Evolutionary conservation across 2,888 invertebrate genomes (phyloP).

Genomic region (Melolontha melolontha): DNA sequence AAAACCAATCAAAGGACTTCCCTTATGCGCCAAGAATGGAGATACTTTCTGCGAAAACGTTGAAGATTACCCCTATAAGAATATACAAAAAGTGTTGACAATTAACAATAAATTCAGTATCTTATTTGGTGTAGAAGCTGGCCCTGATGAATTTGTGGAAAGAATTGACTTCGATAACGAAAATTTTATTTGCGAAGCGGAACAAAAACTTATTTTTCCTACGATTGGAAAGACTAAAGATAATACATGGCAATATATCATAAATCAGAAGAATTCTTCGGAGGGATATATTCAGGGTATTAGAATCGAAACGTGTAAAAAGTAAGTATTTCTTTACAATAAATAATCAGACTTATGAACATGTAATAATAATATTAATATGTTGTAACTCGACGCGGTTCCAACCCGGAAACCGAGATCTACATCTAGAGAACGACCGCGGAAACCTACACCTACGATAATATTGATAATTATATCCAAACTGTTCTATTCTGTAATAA

Average conservation of each 20-base stretch:
- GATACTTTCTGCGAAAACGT: conserved; percentile 66
- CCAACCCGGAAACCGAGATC: no score
- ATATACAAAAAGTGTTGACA: conserved; percentile 58
- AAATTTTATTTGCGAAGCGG: conserved; percentile 56
- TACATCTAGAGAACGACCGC: no score
- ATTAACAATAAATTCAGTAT: conserved; percentile 51
- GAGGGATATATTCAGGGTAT: conserved; percentile 74
- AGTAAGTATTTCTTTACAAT: conserved; percentile 69
- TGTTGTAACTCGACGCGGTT: no score
- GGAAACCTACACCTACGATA: no score
- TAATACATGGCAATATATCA: conserved; percentile 76
- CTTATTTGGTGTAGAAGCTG: conserved; percentile 55
- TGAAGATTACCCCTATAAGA: conserved; percentile 64
- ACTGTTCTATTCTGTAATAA: no score
- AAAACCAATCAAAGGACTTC: conserved; percentile 47
- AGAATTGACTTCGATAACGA: conserved; percentile 55
- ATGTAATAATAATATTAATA: no score
- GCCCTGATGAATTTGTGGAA: conserved; percentile 52
- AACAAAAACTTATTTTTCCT: conserved; percentile 71
- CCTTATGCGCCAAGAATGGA: conserved; percentile 55
- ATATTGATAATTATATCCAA: no score
- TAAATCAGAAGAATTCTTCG: conserved; percentile 73
- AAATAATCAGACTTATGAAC: no score
- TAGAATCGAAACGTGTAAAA: conserved; percentile 76
- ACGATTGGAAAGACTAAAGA: conserved; percentile 71